Evolutionary conservation across 2,888 invertebrate species (phyloP), one percentile per base, ranked within the genome.

Genomic region (Diabrotica balteata): DNA sequence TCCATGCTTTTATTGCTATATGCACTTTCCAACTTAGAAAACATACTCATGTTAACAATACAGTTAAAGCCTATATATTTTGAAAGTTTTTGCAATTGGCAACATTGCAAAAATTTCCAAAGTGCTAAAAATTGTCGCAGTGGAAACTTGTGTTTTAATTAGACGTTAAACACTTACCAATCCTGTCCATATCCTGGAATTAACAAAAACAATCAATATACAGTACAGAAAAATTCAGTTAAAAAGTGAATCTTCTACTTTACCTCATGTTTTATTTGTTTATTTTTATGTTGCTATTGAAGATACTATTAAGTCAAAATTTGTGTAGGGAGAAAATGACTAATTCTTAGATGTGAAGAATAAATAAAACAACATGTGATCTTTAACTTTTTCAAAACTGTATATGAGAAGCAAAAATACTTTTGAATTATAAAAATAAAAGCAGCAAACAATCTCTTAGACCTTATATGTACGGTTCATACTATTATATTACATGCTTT

Each of bases 131-230:
- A 60, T 49, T 63, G 66, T 69, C 67, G 66, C 72, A 72, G 61
- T 63, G 68, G 47, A 64, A 63, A 54, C 54, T 46, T 66, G 61
- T 68, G 55, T 57, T 47, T 58, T 69, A 69, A 63, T 65, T 58
- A 69, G 53, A 63, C 54, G 50, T 65, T 74, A 77, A 76, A 79
- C 77, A 82, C 83, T 83, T 81, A 83, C 82, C 83, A 80, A 73
- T 82, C 80, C 81, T 81, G 81, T 81, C 81, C 80, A 79, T 74
- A 78, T 75, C 81, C 81, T 82, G 81, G 74, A 82, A 82, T 79
- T 80, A 80, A 81, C 73, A 80, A 79, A 81, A 76, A 73, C 73
- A 70, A 79, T 76, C 73, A 78, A 76, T 77, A 75, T 61, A 67
- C 63, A 69, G 69, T 64, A 45, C 63, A 68, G 55, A 53, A 68